A percentile compares a stretch with the other conserved stretches of the same genome.
phyloP scores from a whole-genome alignment of 2,888 invertebrate species.

The Andricus curvator region DNA sequence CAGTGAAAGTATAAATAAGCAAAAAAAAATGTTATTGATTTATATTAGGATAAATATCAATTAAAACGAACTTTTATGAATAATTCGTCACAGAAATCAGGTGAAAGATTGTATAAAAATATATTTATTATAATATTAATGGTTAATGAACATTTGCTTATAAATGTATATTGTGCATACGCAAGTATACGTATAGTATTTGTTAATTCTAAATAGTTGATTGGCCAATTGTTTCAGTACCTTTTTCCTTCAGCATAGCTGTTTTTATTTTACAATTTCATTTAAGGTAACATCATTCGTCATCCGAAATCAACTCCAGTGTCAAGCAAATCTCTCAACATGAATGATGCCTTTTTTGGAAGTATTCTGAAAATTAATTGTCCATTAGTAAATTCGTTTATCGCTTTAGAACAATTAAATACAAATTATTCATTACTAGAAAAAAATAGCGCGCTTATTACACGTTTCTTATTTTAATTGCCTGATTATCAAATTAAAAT shows the following conservation, averaged over 20 bases:
- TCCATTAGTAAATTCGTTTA: background rate
- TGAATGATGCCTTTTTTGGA: constrained; percentile 82
- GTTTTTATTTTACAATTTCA: constrained; percentile 3
- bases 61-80: background rate
- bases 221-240: background rate
- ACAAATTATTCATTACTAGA: background rate
- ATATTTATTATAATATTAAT: constrained; percentile 40
- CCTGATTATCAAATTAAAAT: too few species aligned
- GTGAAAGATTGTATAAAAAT: constrained; percentile 40
- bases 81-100: background rate
- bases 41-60: too few species aligned
- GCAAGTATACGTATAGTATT: constrained; percentile 22
- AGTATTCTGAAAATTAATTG: constrained; percentile 77
- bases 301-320: constrained; percentile 84
- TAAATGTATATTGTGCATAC: constrained; percentile 9
- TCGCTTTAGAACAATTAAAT: background rate
- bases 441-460: too few species aligned
- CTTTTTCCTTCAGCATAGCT: background rate
- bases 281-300: constrained; percentile 44
- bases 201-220: constrained; percentile 7
- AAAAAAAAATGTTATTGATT: background rate
- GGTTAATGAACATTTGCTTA: constrained; percentile 24
- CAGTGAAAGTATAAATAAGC: background rate
- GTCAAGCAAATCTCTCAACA: constrained; percentile 82
- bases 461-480: too few species aligned